phyloP scores from a whole-genome alignment of 1,140 invertebrate species.

The Trichonephila clavata region DNA sequence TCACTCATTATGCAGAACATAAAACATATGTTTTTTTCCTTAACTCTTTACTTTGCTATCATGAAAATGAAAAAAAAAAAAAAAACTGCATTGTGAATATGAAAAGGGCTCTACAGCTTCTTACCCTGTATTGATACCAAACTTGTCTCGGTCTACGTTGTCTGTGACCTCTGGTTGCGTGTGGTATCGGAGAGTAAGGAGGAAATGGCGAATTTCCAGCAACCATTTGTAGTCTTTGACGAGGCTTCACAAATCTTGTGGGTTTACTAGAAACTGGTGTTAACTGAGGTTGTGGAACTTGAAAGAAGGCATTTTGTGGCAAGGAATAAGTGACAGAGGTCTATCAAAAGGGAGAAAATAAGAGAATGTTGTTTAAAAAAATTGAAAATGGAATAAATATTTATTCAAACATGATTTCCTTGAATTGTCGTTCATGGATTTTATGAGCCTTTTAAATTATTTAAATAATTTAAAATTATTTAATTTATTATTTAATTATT shows the following conservation, averaged over 20 bases:
- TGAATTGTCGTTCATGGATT: too few species aligned
- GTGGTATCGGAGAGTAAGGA: background rate
- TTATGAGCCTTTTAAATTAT: too few species aligned
- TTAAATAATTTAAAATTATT: too few species aligned
- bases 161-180: background rate
- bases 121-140: conserved; percentile 33
- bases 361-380: too few species aligned
- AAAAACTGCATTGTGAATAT: too few species aligned
- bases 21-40: too few species aligned
- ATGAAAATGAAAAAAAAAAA: too few species aligned
- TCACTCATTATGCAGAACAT: too few species aligned
- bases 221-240: background rate
- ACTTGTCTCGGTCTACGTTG: background rate
- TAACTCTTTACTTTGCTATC: background rate
- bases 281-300: background rate
- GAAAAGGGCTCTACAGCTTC: background rate
- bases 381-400: too few species aligned
- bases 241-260: background rate
- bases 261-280: background rate
- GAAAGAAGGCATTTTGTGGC: conserved; percentile 1
- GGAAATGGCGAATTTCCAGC: background rate
- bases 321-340: background rate
- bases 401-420: too few species aligned
- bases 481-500: too few species aligned
- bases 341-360: background rate